These are phyloP conservation scores for Lithobates sylvaticus DNA, from an alignment of 2,797 vertebrate genomes.

Conservation along the genomic window DNA sequence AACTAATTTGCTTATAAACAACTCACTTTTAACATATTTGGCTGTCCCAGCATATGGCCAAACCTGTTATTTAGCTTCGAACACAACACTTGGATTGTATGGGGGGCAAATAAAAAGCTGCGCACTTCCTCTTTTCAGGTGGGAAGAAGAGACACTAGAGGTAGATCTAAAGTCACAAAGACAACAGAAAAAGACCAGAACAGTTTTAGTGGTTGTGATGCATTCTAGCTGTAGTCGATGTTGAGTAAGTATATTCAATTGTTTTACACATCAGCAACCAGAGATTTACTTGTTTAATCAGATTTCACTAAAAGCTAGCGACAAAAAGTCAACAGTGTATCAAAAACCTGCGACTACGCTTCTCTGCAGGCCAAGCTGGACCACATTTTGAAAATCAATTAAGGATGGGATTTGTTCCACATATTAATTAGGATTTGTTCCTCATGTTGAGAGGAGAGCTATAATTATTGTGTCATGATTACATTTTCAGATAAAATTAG, in stretches of 20 bases:
- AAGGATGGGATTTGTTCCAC: background rate
- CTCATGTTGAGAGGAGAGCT: background rate
- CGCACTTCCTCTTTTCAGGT: too few relatives aligned
- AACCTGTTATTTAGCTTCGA: too few relatives aligned
- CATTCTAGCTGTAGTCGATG: background rate
- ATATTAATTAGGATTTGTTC: conserved; percentile 10
- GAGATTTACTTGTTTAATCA: background rate
- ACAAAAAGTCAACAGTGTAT: background rate
- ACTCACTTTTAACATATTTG: too few relatives aligned
- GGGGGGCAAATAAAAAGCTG: too few relatives aligned
- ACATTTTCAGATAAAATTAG: background rate
- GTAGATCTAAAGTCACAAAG: too few relatives aligned
- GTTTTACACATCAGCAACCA: background rate
- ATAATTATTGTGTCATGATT: conserved; percentile 11
- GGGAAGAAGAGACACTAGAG: too few relatives aligned
- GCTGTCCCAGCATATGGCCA: too few relatives aligned
- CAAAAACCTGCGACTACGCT: background rate
- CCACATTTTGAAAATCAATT: background rate
- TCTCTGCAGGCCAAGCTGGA: background rate
- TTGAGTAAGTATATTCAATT: background rate
- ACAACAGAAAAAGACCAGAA: background rate
- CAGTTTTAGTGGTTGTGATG: background rate
- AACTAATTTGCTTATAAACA: too few relatives aligned
- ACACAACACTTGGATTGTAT: too few relatives aligned
- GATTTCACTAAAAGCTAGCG: background rate